Conservation (phyloP, 2,888 invertebrate genomes). For the Aporophyla lueneburgensis region DNA sequence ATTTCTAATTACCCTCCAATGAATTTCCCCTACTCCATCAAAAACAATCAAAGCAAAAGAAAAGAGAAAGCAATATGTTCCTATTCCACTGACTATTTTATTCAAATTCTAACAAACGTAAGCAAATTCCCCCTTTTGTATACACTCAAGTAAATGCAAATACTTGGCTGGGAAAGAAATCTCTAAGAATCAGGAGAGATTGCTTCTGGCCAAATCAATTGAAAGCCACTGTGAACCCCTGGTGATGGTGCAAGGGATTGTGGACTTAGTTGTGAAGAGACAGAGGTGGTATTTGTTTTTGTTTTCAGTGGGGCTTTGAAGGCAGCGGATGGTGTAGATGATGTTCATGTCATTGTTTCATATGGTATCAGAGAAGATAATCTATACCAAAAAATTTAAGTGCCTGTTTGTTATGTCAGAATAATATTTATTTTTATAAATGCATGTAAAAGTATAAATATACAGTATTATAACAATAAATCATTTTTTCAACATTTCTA, state of each 20-base stretch:
- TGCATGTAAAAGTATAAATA: too few relatives aligned
- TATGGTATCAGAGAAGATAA: neutral
- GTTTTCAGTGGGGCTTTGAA: conserved; percentile 28
- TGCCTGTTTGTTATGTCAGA: too few relatives aligned
- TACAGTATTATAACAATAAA: too few relatives aligned
- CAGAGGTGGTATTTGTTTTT: conserved; percentile 29
- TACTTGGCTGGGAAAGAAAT: conserved; percentile 79
- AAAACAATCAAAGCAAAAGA: conserved; percentile 51
- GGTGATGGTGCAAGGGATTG: conserved; percentile 39
- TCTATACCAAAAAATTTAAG: too few relatives aligned
- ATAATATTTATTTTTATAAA: too few relatives aligned
- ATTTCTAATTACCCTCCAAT: conserved; percentile 14
- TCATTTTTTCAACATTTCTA: too few relatives aligned
- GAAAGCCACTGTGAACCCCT: conserved; percentile 70
- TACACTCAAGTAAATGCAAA: conserved; percentile 83
- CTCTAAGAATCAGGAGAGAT: conserved; percentile 81
- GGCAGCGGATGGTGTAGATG: conserved; percentile 25
- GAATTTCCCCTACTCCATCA: neutral
- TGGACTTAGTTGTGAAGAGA: conserved; percentile 45
- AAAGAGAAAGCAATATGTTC: conserved; percentile 72
- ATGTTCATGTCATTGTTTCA: neutral
- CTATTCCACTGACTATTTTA: conserved; percentile 68
- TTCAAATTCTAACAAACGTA: conserved; percentile 79
- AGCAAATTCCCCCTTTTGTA: conserved; percentile 82
- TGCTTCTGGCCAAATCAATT: conserved; percentile 83